These are phyloP conservation scores for Rhabdomys pumilio DNA, from an alignment of 2,797 vertebrate species.

Conservation along the genomic window DNA sequence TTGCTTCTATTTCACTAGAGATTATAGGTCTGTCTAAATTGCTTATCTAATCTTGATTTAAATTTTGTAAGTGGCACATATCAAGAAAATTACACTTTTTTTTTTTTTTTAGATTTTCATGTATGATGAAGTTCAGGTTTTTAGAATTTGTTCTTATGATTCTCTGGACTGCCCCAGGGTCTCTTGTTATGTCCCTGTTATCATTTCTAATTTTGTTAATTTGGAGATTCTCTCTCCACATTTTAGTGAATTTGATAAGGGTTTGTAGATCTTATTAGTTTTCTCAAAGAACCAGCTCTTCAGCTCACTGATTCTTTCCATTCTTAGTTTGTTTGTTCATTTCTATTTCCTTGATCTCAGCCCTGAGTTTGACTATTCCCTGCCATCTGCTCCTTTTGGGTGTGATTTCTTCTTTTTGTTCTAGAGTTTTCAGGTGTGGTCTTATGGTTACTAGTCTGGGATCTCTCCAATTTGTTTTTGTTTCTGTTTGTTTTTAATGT, in stretches of 20 bases:
- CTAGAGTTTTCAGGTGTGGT: not conserved
- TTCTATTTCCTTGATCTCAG: not conserved
- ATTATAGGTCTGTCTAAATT: not conserved
- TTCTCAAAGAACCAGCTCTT: not conserved
- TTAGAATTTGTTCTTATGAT: not conserved
- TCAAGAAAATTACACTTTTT: not conserved
- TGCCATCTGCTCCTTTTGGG: not conserved
- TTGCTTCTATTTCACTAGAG: not conserved
- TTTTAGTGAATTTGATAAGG: not conserved
- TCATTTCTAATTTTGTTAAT: not conserved
- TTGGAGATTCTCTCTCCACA: not conserved
- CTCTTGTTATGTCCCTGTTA: not conserved
- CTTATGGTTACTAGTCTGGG: not conserved
- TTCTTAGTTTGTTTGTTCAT: not conserved
- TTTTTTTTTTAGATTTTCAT: not conserved
- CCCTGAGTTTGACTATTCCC: not conserved
- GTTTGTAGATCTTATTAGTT: not conserved
- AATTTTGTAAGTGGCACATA: not conserved
- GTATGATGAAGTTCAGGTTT: not conserved
- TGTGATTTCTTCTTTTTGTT: not conserved
- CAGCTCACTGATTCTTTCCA: not conserved
- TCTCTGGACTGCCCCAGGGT: not conserved
- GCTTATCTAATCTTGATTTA: not conserved
- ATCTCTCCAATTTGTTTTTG: not conserved
- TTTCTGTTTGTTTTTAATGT: not conserved